phyloP scores from a whole-genome alignment of 2,113 vertebrate species.

The Pelmatolapia mariae region DNA sequence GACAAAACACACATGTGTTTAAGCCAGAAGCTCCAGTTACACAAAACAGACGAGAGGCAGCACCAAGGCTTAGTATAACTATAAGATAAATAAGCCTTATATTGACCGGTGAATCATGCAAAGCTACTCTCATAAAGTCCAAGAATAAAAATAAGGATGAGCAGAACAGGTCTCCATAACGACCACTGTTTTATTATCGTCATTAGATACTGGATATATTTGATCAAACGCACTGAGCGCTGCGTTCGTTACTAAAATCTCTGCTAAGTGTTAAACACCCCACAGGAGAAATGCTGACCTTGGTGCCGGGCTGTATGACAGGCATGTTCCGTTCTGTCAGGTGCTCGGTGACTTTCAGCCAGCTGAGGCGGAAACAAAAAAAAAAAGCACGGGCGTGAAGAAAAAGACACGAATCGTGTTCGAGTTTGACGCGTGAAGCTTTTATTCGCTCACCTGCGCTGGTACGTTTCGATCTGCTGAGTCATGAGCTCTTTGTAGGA shows the following conservation, averaged over 20 bases:
- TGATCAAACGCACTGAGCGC: not conserved
- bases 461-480: constrained; percentile 90
- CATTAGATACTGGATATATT: not conserved
- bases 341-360: constrained; percentile 89
- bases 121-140: not conserved
- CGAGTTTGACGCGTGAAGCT: rapidly evolving
- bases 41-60: not conserved
- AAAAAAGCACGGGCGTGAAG: rapidly evolving
- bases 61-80: not conserved
- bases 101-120: not conserved
- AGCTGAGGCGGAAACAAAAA: constrained; percentile 62
- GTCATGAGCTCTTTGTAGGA: constrained; percentile 90
- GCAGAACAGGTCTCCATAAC: not conserved
- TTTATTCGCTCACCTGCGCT: constrained; percentile 80
- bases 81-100: not conserved
- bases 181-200: no score
- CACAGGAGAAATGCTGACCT: constrained; percentile 70
- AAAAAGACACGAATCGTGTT: not conserved
- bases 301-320: constrained; percentile 82
- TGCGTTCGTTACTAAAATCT: not conserved
- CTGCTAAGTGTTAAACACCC: not conserved
- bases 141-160: not conserved
- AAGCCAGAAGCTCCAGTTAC: rapidly evolving
- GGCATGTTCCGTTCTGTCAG: constrained; percentile 85
- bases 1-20: not conserved